Evolutionary conservation across 2,113 vertebrate genomes (phyloP).

Genomic region (Salvelinus alpinus): DNA sequence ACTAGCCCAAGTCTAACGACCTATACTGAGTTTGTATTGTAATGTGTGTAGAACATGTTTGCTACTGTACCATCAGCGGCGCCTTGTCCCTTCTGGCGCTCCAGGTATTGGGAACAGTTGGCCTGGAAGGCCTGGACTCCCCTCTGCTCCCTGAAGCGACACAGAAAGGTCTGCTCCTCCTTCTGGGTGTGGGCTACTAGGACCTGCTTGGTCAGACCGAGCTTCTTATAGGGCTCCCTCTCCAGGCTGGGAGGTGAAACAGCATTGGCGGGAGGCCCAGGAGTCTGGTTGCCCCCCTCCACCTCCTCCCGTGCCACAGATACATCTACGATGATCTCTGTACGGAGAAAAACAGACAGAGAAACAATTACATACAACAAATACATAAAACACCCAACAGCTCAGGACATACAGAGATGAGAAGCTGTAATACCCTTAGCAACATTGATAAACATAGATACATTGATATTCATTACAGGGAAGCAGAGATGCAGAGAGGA

Average conservation of each 20-base stretch:
- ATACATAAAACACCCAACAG: background rate
- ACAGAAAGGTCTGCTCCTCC: constrained; percentile 90
- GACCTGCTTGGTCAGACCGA: constrained; percentile 91
- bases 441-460: no score
- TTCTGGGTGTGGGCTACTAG: constrained; percentile 93
- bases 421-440: no score
- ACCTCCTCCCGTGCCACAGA: constrained; percentile 69
- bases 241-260: constrained; percentile 73
- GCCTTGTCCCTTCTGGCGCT: constrained; percentile 72
- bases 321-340: constrained; percentile 86
- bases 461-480: no score
- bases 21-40: no score
- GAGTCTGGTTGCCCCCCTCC: constrained; percentile 63
- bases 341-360: constrained; percentile 23
- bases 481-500: no score
- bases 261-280: constrained; percentile 38
- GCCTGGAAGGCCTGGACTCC: constrained; percentile 75
- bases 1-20: background rate
- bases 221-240: constrained; percentile 83
- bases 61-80: constrained; percentile 58
- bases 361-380: background rate
- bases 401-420: background rate
- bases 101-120: constrained; percentile 79
- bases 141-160: constrained; percentile 79
- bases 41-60: background rate